phyloP scores from a whole-genome alignment of 2,113 vertebrate species.

The Dipodomys spectabilis region DNA sequence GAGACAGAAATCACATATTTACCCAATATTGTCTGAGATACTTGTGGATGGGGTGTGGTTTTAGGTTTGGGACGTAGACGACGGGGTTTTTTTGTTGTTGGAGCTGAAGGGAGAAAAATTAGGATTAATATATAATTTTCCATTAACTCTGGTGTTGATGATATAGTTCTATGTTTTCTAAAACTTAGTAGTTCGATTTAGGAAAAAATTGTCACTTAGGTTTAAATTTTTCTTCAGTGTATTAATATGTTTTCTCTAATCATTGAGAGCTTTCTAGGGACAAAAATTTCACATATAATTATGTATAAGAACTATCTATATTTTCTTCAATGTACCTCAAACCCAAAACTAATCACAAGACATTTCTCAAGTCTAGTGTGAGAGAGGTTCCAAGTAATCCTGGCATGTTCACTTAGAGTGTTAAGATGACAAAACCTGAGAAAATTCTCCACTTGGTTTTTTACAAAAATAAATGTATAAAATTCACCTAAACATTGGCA shows the following conservation, averaged over 20 bases:
- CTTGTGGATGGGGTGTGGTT: slow-evolving; percentile 82
- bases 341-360: not conserved
- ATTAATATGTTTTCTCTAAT: not conserved
- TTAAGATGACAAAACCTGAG: not conserved
- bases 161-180: not conserved
- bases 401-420: not conserved
- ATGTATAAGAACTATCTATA: not conserved
- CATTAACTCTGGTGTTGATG: not conserved
- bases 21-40: slow-evolving; percentile 84
- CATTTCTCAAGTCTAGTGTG: not conserved
- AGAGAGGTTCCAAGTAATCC: not conserved
- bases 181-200: not conserved
- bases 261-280: slow-evolving; percentile 9
- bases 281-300: not conserved
- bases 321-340: slow-evolving; percentile 19
- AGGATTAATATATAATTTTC: slow-evolving; percentile 18
- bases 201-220: not conserved
- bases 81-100: slow-evolving; percentile 61
- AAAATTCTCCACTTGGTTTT: not conserved
- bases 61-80: slow-evolving; percentile 81
- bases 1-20: slow-evolving; percentile 77
- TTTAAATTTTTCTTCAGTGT: slow-evolving; percentile 30
- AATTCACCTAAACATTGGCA: not conserved
- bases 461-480: slow-evolving; percentile 24
- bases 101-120: slow-evolving; percentile 66